Percentiles rank a stretch among this genome's conserved stretches.
These are phyloP conservation scores for Lumbricus terrestris DNA, from an alignment of 2,888 invertebrate genomes.

Conservation along the genomic window DNA sequence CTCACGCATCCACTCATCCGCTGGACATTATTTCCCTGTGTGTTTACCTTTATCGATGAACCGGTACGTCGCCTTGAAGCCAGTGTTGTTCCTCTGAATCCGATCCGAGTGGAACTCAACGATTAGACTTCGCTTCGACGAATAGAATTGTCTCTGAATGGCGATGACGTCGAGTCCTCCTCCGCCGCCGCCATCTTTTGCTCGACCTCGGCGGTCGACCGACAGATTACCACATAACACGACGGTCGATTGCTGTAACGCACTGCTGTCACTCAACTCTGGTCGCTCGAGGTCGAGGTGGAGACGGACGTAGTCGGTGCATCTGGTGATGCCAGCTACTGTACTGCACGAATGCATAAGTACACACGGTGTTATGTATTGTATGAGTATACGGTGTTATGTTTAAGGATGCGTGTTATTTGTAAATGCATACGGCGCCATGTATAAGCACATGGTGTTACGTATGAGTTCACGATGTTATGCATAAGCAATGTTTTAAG, in stretches of 20 bases:
- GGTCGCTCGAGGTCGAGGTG: constrained; percentile 24
- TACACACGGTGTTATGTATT: no score
- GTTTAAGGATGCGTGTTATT: no score
- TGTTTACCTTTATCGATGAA: constrained; percentile 54
- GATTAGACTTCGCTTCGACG: constrained; percentile 50
- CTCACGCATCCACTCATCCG: background rate
- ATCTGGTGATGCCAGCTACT: background rate
- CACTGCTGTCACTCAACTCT: constrained; percentile 12
- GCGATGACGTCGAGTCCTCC: background rate
- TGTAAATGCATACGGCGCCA: no score
- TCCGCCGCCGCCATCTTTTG: background rate
- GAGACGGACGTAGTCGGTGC: constrained; percentile 20
- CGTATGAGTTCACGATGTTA: no score
- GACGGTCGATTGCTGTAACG: background rate
- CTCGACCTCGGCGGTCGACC: background rate
- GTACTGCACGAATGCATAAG: background rate
- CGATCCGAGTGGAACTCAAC: constrained; percentile 54
- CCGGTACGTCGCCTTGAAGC: constrained; percentile 51
- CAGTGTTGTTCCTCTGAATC: constrained; percentile 43
- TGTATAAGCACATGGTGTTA: no score
- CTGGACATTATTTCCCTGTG: background rate
- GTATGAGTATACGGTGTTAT: background rate
- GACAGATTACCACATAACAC: constrained; percentile 12
- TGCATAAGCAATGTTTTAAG: no score
- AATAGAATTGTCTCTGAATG: constrained; percentile 50